Base-by-base conservation (phyloP, 1,140 invertebrate genomes). In the Fopius arisanus region DNA sequence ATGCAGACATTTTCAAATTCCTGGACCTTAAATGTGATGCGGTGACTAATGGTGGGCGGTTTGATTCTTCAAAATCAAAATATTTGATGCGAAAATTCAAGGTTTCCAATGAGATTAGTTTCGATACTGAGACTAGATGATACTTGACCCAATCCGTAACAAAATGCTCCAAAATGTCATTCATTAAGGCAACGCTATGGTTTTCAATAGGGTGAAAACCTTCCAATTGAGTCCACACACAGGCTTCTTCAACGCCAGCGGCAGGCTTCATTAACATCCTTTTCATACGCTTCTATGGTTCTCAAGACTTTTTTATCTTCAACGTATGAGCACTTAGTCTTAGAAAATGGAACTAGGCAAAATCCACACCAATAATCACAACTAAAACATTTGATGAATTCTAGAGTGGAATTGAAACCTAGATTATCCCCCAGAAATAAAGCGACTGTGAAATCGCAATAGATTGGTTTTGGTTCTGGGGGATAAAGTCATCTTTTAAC, bases 161-260 rank as follows among this genome's bases (percentile, higher is more conserved):
- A 77, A 23, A 54, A 69, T 0, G 76, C 74, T 10, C 78, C 79
- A 78, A 66, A 14, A 73, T n/a, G 48, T 80, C 78, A 63, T 82
- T 79, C 78, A 82, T 78, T 0, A 82, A 74, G 68, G 80, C 80
- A 7, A 75, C 71, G 19, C 51, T 54, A 62, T 37, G 68, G 73
- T 80, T 82, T 29, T 77, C 74, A 0, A 37, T 54, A 16, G 78
- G 74, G 65, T 78, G 76, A 77, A 78, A 81, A 43, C 59, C 78
- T 9, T 75, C 73, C 5, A 81, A 69, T 51, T 77, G 29, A 70
- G 78, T 77, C 70, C 76, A 81, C 12, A 78, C 14, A 62, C 71
- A 78, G 7, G 63, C 21, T 73, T 77, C 75, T 77, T 63, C 72
- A 6, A 80, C 75, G 51, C 78, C 75, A 12, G 75, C 79, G 19